These are phyloP conservation scores for Bombus terrestris DNA, from an alignment of 1,140 invertebrate species.

Conservation along the genomic window DNA sequence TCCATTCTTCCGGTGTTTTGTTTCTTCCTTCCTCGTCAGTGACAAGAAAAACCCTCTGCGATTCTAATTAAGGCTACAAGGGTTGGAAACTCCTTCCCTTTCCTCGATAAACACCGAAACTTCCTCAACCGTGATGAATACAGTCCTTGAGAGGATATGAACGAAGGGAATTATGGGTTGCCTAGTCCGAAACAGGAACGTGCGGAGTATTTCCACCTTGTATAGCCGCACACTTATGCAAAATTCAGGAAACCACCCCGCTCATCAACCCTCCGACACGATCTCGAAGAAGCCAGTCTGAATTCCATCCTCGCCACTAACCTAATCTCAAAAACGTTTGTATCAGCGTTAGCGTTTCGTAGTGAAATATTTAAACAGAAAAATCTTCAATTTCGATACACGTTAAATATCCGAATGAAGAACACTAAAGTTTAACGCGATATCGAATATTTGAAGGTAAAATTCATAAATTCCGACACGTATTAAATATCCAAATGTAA, in stretches of 20 bases:
- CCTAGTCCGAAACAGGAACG: background rate
- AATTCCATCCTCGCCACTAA: background rate
- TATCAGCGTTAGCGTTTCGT: background rate
- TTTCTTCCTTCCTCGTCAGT: background rate
- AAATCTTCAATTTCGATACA: background rate
- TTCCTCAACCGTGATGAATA: background rate
- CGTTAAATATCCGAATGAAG: no score
- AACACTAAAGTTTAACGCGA: no score
- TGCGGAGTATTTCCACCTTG: background rate
- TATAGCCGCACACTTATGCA: background rate
- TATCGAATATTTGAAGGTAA: no score
- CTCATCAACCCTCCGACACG: background rate
- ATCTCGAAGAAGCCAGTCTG: background rate
- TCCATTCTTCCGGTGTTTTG: background rate
- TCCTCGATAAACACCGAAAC: background rate
- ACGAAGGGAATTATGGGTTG: background rate
- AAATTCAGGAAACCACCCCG: background rate
- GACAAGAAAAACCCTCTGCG: background rate
- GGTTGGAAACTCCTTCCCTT: background rate
- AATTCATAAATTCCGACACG: no score
- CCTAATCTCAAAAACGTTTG: background rate
- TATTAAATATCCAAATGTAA: no score
- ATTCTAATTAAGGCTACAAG: conserved; percentile 4
- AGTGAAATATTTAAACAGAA: background rate
- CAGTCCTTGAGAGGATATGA: background rate